phyloP scores from a whole-genome alignment of 92 coral and sea anemone species.

The Bergia puertoricense region DNA sequence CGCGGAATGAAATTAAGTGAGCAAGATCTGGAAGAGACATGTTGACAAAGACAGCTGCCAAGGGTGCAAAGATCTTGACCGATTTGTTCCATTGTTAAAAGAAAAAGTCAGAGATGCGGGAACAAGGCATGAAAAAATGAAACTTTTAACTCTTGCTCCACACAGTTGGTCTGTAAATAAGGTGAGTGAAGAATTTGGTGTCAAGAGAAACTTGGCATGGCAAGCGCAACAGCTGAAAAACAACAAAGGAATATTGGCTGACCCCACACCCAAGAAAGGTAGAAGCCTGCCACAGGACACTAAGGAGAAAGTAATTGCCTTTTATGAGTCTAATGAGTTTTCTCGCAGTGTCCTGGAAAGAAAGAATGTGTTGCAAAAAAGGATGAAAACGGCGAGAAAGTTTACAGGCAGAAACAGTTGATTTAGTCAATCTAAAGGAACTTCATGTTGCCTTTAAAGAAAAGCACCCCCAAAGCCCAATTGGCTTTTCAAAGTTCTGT shows the following conservation, averaged over 20 bases:
- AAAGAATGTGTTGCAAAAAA: slow-evolving; percentile 23
- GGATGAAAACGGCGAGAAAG: slow-evolving; percentile 30
- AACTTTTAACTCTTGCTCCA: slow-evolving; percentile 15
- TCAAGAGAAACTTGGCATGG: slow-evolving; percentile 5
- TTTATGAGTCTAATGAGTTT: neutral
- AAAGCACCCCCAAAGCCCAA: slow-evolving; percentile 16
- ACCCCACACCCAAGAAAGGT: slow-evolving; percentile 28
- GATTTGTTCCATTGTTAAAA: slow-evolving; percentile 19
- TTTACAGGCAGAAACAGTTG: slow-evolving; percentile 26
- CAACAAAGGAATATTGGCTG: slow-evolving; percentile 21
- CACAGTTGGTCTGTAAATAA: neutral
- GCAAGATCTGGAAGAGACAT: slow-evolving; percentile 20
- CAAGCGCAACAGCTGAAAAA: slow-evolving; percentile 6
- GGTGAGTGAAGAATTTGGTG: slow-evolving; percentile 14
- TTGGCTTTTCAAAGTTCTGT: slow-evolving; percentile 44
- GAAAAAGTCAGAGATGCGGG: slow-evolving; percentile 26
- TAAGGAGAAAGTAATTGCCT: slow-evolving; percentile 1
- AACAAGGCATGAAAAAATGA: slow-evolving; percentile 27
- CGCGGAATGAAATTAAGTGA: neutral
- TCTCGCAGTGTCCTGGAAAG: slow-evolving; percentile 32
- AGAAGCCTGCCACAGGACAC: slow-evolving; percentile 30
- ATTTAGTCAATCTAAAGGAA: slow-evolving; percentile 39
- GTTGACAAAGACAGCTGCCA: slow-evolving; percentile 13
- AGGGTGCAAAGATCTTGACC: slow-evolving; percentile 32
- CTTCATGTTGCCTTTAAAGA: slow-evolving; percentile 34